phyloP scores from a whole-genome alignment of 1,140 invertebrate genomes.

The Andrena cerasifolii region DNA sequence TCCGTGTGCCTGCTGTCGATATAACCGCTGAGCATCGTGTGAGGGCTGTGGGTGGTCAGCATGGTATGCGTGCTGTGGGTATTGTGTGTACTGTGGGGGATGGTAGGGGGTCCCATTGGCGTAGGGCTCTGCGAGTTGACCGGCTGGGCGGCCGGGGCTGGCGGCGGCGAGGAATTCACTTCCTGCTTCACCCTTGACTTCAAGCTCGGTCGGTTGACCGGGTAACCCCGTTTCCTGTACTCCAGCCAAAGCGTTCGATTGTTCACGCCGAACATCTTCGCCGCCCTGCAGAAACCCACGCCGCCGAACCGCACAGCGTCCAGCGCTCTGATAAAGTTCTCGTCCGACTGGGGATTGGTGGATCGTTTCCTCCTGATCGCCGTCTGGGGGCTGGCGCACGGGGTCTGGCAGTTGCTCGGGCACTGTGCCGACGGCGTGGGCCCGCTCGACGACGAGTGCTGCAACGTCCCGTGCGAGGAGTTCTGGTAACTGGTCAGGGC shows the following conservation, averaged over 20 bases:
- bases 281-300: constrained; percentile 92
- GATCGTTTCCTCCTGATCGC: constrained; percentile 84
- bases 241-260: constrained; percentile 92
- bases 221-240: constrained; percentile 91
- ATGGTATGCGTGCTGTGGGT: constrained; percentile 79
- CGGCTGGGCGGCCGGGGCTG: constrained; percentile 70
- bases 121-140: constrained; percentile 81
- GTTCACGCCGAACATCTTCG: constrained; percentile 91
- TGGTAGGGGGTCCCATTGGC: constrained; percentile 83
- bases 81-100: constrained; percentile 79
- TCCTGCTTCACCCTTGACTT: constrained; percentile 87
- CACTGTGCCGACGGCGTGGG: constrained; percentile 74
- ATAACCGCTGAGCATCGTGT: constrained; percentile 76
- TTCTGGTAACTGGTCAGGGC: constrained; percentile 75
- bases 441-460: constrained; percentile 63
- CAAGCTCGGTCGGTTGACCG: constrained; percentile 88
- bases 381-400: constrained; percentile 79
- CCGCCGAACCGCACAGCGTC: constrained; percentile 91
- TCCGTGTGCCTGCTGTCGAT: constrained; percentile 77
- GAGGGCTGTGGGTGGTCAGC: constrained; percentile 75
- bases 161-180: constrained; percentile 76
- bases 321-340: constrained; percentile 89
- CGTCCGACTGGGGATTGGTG: constrained; percentile 89
- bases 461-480: constrained; percentile 72
- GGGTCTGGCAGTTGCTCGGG: constrained; percentile 75